A percentile compares a stretch with the other conserved stretches of the same genome.
phyloP scores from a whole-genome alignment of 2,797 vertebrate genomes.

The Cygnus olor region DNA sequence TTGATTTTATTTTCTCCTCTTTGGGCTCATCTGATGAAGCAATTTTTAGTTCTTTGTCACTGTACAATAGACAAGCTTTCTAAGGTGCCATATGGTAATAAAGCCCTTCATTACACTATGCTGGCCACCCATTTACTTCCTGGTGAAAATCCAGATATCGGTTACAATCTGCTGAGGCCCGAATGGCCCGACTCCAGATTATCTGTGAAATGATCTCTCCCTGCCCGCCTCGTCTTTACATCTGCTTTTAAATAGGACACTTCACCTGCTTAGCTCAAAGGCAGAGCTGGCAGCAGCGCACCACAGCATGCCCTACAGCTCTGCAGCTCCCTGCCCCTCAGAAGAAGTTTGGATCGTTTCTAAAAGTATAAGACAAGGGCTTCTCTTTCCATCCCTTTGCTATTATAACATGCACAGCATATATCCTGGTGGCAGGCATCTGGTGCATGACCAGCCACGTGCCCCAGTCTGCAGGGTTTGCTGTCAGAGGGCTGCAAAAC shows the following conservation, averaged over 20 bases:
- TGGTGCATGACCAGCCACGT: not conserved
- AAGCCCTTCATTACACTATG: conserved; percentile 45
- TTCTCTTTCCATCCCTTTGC: not conserved
- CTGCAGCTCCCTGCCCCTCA: not conserved
- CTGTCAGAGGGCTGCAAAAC: not conserved
- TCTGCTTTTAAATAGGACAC: conserved; percentile 46
- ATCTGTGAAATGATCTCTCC: conserved; percentile 64
- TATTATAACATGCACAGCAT: not conserved
- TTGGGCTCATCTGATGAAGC: not conserved
- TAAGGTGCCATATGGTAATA: not conserved
- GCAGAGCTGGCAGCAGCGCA: not conserved
- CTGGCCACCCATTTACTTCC: conserved; percentile 41
- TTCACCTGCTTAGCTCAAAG: not conserved
- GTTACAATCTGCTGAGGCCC: conserved; percentile 47
- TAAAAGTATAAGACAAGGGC: not conserved
- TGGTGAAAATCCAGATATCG: conserved; percentile 47
- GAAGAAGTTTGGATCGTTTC: not conserved
- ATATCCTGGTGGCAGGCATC: not conserved
- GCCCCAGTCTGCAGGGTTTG: not conserved
- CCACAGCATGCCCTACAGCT: not conserved
- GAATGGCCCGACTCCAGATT: conserved; percentile 49
- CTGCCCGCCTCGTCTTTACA: not conserved
- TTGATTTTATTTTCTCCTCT: not conserved
- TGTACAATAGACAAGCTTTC: not conserved
- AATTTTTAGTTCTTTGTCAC: not conserved